Evolutionary conservation across 2,888 invertebrate genomes (phyloP).

Genomic region (Ashinkailepas kermadecensis): DNA sequence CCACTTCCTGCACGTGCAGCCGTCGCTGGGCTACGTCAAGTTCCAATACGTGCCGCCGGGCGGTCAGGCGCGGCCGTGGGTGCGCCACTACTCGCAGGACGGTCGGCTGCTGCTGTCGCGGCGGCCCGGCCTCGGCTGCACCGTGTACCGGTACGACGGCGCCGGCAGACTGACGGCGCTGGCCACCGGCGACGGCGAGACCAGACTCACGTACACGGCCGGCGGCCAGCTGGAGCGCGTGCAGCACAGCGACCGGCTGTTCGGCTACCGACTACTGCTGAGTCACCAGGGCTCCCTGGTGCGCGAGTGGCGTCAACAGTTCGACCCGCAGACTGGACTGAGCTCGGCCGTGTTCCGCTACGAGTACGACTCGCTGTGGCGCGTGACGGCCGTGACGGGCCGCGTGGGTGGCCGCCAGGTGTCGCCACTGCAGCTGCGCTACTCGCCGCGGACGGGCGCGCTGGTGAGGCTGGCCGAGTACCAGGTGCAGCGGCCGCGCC

Average conservation of each 20-base stretch:
- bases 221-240: slow-evolving; percentile 30
- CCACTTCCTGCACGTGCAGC: slow-evolving; percentile 84
- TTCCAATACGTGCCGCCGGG: slow-evolving; percentile 84
- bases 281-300: slow-evolving; percentile 28
- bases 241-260: slow-evolving; percentile 28
- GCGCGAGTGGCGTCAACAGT: slow-evolving; percentile 33
- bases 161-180: slow-evolving; percentile 57
- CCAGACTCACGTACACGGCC: slow-evolving; percentile 35
- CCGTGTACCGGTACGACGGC: slow-evolving; percentile 71
- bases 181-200: slow-evolving; percentile 41
- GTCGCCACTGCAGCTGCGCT: slow-evolving; percentile 45
- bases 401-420: slow-evolving; percentile 34
- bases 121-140: slow-evolving; percentile 58
- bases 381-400: slow-evolving; percentile 37
- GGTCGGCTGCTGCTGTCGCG: slow-evolving; percentile 75
- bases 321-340: slow-evolving; percentile 36
- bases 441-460: slow-evolving; percentile 69
- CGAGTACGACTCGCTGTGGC: slow-evolving; percentile 35
- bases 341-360: slow-evolving; percentile 36
- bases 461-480: slow-evolving; percentile 76
- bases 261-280: slow-evolving; percentile 31
- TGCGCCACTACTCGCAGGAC: slow-evolving; percentile 84
- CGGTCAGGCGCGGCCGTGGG: slow-evolving; percentile 45
- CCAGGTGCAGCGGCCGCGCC: slow-evolving; percentile 57
- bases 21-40: slow-evolving; percentile 80